Evolutionary conservation across 2,888 invertebrate species (phyloP), one percentile per base, ranked within the genome.

Genomic region (Andrena camellia): DNA sequence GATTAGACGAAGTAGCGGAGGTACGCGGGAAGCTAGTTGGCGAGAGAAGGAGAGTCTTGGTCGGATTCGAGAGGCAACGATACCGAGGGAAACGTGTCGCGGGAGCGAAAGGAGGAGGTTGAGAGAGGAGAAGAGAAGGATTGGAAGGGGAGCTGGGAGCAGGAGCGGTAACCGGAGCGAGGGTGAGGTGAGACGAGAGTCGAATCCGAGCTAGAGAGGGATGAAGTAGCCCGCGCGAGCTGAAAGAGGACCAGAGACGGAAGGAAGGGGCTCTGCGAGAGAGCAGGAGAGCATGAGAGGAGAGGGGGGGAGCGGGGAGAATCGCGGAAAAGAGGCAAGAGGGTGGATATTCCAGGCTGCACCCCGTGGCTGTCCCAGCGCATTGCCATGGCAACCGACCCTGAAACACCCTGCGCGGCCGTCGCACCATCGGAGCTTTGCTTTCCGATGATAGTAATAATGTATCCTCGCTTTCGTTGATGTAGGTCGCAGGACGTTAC

Each of bases 391-490:
- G 93, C 90, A 92, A 93, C 93, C 92, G 91, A 90, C 91, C 90
- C 91, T 91, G 91, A 90, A 91, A 91, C 90, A 91, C 92, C 92
- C 93, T 91, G 90, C 89, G 90, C 89, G 90, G 89, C 89, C 89
- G 91, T 89, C 90, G 90, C 88, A 89, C 89, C 90, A 90, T 90
- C 89, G 90, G 88, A 89, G 92, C 92, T 92, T 92, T 91, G 92
- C 92, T 92, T 92, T 91, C 91, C 93, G 91, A 93, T 93, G 92
- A 91, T 91, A 92, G 92, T 92, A 92, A 93, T 93, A 93, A 93
- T 92, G 92, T 92, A 92, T 92, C 92, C 90, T 88, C 81, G 85
- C 85, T 90, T 85, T 83, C 89, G 90, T 91, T 91, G 91, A 92
- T 92, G 92, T 92, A 93, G 92, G 92, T 92, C 92, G 92, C 91